Conservation (phyloP, 2,888 invertebrate genomes). For the Sussaba pulchella region DNA sequence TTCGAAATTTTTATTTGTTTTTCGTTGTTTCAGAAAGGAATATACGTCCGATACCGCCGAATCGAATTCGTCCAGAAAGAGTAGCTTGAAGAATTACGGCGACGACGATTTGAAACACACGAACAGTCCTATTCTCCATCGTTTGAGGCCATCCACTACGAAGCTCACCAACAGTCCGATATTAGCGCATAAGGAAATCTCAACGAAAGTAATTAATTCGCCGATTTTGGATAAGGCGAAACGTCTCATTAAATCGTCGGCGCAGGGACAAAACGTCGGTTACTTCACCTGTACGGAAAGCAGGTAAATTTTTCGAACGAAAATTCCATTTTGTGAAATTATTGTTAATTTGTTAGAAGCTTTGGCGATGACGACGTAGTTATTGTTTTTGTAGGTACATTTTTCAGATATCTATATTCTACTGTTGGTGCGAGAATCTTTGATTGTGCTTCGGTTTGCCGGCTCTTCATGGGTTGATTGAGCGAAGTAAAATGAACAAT, state of each 20-base stretch:
- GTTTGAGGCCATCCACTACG: slow-evolving; percentile 74
- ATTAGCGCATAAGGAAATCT: slow-evolving; percentile 73
- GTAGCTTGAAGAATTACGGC: slow-evolving; percentile 72
- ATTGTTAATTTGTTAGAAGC: neutral
- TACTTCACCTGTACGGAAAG: slow-evolving; percentile 80
- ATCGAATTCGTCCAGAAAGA: slow-evolving; percentile 77
- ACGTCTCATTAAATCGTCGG: slow-evolving; percentile 71
- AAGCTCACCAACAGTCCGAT: slow-evolving; percentile 80
- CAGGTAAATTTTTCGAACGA: slow-evolving; percentile 67
- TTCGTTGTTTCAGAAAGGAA: slow-evolving; percentile 73
- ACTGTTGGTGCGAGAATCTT: no score
- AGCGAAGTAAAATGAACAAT: no score
- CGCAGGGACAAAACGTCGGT: slow-evolving; percentile 77
- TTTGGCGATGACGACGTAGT: no score
- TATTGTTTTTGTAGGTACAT: no score
- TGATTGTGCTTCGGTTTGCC: no score
- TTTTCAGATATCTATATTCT: no score
- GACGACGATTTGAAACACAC: slow-evolving; percentile 75
- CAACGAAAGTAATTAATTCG: slow-evolving; percentile 73
- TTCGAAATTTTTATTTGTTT: no score
- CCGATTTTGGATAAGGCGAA: slow-evolving; percentile 76
- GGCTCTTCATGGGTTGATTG: no score
- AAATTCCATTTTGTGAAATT: neutral
- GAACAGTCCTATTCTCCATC: slow-evolving; percentile 77
- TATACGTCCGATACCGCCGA: slow-evolving; percentile 77